A percentile compares a stretch with the other conserved stretches of the same genome.
Conservation (phyloP, 2,113 vertebrate species). For the Ardeotis arabs region DNA sequence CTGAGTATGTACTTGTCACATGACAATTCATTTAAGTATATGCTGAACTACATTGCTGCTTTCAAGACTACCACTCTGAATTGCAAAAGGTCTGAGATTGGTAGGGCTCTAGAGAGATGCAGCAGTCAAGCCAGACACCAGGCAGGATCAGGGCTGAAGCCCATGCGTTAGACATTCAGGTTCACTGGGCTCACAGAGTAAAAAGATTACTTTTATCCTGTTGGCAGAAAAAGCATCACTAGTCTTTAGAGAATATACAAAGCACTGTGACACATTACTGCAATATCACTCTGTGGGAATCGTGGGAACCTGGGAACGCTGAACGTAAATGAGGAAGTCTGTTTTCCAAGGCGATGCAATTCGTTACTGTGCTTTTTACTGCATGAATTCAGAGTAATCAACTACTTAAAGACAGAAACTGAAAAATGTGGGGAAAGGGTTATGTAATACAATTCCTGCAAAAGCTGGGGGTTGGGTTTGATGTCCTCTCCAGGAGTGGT, state of each 20-base stretch:
- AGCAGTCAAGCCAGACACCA: neutral
- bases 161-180: neutral
- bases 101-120: neutral
- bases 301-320: neutral
- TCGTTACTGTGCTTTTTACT: conserved; percentile 25
- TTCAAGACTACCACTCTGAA: neutral
- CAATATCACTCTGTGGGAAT: conserved; percentile 10
- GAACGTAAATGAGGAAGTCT: neutral
- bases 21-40: neutral
- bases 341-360: neutral
- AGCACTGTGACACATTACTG: neutral
- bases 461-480: neutral
- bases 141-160: neutral
- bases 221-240: neutral
- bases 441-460: neutral
- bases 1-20: neutral
- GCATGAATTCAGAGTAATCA: neutral
- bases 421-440: neutral
- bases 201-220: conserved; percentile 6
- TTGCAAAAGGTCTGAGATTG: neutral
- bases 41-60: neutral
- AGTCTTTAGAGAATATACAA: neutral
- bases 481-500: neutral
- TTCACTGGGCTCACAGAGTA: neutral
- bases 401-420: neutral